Base-by-base conservation (phyloP, 2,113 vertebrate genomes). In the Psilopogon haemacephalus region DNA sequence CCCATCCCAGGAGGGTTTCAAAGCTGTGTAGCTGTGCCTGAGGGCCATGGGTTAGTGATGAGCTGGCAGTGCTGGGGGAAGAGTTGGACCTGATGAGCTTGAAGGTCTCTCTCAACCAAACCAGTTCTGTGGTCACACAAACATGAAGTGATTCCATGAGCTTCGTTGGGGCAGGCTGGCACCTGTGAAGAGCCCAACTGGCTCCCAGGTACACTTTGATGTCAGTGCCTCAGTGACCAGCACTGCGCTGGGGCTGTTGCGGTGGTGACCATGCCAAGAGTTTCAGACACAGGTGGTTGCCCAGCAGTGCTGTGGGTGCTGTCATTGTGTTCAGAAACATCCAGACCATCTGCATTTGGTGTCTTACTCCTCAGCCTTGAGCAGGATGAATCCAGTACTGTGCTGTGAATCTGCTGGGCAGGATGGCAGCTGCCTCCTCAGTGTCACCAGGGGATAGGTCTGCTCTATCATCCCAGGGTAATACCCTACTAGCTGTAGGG, bases 261-360 rank as follows among this genome's bases (percentile, higher is more conserved):
- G 32, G 19, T 3, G 7, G 15, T 4, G 23, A 11, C 63, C 20
- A 3, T 12, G 19, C 0, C 1, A 2, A 7, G 23, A 30, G 9
- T 5, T 55, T 12, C 6, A 8, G 68, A 30, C 59, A 48, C 4
- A 11, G 1, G 6, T 17, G 32, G 19, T 15, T 6, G 0, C 16
- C 6, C 7, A 8, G 17, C 58, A 8, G 35, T 1, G 2, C 50
- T 2, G 75, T 13, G 38, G 17, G 27, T 3, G 1, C 8, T 8
- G 26, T 21, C 32, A 0, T 2, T 2, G 32, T 18, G 1, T 4
- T 30, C 11, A 27, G 73, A 44, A 52, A 44, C 38, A 24, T 10
- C 14, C 6, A 0, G 32, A 20, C 59, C 3, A 0, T 30, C 35
- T 4, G 13, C 5, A 2, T 63, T n/a, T 6, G 27, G 5, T 48